Base-by-base conservation (phyloP, 2,797 vertebrate species). In the Hoplostethus atlanticus region DNA sequence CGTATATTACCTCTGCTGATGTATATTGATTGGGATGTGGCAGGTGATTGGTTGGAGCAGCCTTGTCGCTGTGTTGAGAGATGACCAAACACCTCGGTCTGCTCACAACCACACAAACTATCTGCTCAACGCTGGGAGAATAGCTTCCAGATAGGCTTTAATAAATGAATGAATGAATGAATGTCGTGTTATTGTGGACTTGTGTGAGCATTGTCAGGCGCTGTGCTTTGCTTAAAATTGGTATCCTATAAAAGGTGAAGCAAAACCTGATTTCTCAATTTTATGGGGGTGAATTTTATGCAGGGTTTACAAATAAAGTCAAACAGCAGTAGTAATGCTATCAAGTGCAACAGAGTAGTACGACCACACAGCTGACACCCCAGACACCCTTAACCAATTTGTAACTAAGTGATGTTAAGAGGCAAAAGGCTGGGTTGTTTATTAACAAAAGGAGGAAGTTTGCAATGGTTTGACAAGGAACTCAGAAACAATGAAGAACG, bases 1-100 rank as follows among this genome's bases (percentile, higher is more conserved):
- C 46, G 69, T 91, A 90, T 92, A 87, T 88, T 86, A 79, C 84
- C 80, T 77, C 54, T 38, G 52, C 77, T 91, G 89, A 90, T 91
- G 80, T 81, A 62, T 90, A 91, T 89, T 89, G 87, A 93, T 90
- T 84, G 57, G 64, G 40, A 50, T 2, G 34, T 78, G 78, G 80
- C 73, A 73, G 81, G 66, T 84, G 85, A 86, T 77, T 83, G 79
- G 57, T 50, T 64, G 68, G 69, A 66, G 68, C 38, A 16, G 72
- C 71, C 34, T 64, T 72, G 77, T 76, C 80, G 66, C 48, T 84
- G 71, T 64, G 65, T 63, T 80, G 80, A 84, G 68, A 79, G 78
- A 86, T 70, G 66, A 86, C 69, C 62, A 57, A 75, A 51, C 0
- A n/a, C 63, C 64, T 70, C 54, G 64, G 36, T 64, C 42, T 48